Conservation (phyloP, 1,140 invertebrate species). For the Cyphomyrmex costatus region DNA sequence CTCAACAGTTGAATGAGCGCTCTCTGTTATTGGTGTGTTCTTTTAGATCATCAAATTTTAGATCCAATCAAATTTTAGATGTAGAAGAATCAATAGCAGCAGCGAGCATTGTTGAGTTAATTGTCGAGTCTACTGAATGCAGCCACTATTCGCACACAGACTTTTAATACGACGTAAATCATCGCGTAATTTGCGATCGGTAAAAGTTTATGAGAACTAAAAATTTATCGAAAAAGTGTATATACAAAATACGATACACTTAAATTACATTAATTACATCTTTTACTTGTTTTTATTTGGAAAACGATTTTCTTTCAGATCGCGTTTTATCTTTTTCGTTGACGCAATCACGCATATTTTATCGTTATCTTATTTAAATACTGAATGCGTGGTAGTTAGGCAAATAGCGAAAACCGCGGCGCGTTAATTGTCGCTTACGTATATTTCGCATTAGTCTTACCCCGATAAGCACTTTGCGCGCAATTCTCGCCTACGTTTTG, state of each 20-base stretch:
- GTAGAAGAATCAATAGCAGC: too few species aligned
- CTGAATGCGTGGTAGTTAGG: neutral
- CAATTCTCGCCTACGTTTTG: conserved; percentile 2
- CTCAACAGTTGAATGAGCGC: too few species aligned
- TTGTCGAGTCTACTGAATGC: too few species aligned
- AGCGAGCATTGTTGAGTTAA: too few species aligned
- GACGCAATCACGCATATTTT: neutral
- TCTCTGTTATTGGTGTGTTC: too few species aligned
- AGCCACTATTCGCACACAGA: too few species aligned
- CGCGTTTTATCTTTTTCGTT: conserved; percentile 1
- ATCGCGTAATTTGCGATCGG: neutral
- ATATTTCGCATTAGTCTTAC: conserved; percentile 60
- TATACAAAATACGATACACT: neutral
- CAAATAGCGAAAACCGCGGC: neutral
- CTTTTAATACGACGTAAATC: neutral
- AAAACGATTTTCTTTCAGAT: neutral
- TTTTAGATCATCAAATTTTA: too few species aligned
- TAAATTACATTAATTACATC: neutral
- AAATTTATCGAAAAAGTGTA: neutral
- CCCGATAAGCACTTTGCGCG: conserved; percentile 51
- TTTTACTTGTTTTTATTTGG: neutral
- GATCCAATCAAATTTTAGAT: too few species aligned
- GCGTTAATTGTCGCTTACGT: conserved; percentile 50
- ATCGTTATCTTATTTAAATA: conserved; percentile 4
- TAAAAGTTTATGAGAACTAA: neutral